phyloP scores from a whole-genome alignment of 2,888 invertebrate species.

The Dicyrtomina minuta region DNA sequence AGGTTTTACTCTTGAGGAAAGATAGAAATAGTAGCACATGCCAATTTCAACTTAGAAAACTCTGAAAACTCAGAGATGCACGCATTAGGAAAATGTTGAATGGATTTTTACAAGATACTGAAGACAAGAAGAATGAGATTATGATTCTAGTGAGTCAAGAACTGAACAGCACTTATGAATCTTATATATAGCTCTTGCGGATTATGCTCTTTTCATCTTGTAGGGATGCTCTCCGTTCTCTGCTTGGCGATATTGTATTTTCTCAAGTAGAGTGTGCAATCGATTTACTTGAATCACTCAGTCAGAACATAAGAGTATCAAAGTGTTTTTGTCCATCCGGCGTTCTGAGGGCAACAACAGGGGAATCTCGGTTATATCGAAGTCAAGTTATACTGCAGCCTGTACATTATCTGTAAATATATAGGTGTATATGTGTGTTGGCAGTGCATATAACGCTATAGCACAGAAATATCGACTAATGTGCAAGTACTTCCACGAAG shows the following conservation, averaged over 20 bases:
- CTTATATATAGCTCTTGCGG: slow-evolving; percentile 2
- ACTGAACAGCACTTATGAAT: slow-evolving; percentile 25
- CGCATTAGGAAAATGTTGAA: too few relatives aligned
- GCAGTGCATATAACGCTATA: too few relatives aligned
- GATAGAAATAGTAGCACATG: not conserved
- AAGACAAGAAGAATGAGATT: not conserved
- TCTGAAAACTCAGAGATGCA: too few relatives aligned
- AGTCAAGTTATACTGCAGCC: too few relatives aligned
- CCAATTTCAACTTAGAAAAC: too few relatives aligned
- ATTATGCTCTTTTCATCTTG: slow-evolving; percentile 25
- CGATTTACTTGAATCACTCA: slow-evolving; percentile 24
- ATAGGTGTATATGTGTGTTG: too few relatives aligned
- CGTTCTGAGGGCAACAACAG: not conserved
- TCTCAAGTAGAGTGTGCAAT: slow-evolving; percentile 15
- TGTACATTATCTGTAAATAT: too few relatives aligned
- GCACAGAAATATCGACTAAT: too few relatives aligned
- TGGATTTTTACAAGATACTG: too few relatives aligned
- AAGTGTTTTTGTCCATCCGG: slow-evolving; percentile 18
- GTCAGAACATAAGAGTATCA: slow-evolving; percentile 6
- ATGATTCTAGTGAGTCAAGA: slow-evolving; percentile 27
- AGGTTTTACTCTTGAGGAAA: not conserved
- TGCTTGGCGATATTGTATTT: not conserved
- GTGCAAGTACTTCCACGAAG: too few relatives aligned
- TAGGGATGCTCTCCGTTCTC: slow-evolving; percentile 3
- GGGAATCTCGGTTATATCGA: not conserved